Conservation (phyloP, 2,797 vertebrate genomes). For the Fringilla coelebs region DNA sequence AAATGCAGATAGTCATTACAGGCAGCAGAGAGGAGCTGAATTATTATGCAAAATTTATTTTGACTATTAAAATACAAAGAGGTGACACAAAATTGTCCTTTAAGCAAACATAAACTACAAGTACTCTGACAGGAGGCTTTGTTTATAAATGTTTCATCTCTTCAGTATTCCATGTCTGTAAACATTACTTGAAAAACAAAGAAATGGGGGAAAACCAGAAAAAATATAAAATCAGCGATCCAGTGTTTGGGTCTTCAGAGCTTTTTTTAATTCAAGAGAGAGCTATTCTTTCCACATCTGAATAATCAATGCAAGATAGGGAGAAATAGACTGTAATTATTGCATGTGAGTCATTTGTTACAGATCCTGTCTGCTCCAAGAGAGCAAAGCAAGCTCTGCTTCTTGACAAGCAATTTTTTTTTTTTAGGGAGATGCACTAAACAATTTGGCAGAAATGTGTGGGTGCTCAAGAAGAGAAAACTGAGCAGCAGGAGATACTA, state of each 20-base stretch:
- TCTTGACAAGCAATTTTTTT: neutral
- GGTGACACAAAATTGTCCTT: slow-evolving; percentile 66
- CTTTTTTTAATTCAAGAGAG: neutral
- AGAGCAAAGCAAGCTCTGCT: neutral
- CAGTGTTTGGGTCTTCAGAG: neutral
- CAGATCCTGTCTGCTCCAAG: neutral
- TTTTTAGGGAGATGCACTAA: neutral
- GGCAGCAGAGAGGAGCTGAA: slow-evolving; percentile 57
- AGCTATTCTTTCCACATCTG: slow-evolving; percentile 8
- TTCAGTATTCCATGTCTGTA: neutral
- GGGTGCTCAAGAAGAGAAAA: neutral
- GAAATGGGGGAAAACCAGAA: accelerated
- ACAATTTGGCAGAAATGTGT: neutral
- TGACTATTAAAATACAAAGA: slow-evolving; percentile 69
- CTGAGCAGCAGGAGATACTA: neutral
- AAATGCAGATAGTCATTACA: slow-evolving; percentile 69
- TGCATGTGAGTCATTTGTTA: slow-evolving; percentile 34
- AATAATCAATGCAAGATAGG: slow-evolving; percentile 47
- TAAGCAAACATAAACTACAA: slow-evolving; percentile 53
- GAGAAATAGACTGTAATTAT: slow-evolving; percentile 49
- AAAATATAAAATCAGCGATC: accelerated
- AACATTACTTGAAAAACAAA: slow-evolving; percentile 1
- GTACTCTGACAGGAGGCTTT: neutral
- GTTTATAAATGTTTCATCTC: slow-evolving; percentile 14
- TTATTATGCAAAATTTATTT: slow-evolving; percentile 74